Base-by-base conservation (phyloP, 2,113 vertebrate species). In the Osmerus eperlanus region DNA sequence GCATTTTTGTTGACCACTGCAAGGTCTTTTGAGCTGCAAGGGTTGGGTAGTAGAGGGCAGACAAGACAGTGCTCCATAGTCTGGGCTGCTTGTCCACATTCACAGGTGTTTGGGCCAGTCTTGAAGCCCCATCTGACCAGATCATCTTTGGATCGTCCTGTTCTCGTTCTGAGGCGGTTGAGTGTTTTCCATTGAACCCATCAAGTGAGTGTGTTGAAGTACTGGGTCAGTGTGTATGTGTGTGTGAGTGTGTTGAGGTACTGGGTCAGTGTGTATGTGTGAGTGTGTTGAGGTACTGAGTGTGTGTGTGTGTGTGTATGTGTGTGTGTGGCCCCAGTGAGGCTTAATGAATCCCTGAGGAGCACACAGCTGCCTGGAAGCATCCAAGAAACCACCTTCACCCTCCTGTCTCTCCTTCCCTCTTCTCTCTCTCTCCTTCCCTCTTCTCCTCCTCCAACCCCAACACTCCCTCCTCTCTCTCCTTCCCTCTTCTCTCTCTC, bases 311-410 rank as follows among this genome's bases (percentile, higher is more conserved):
- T 47, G 41, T 47, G 32, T 32, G 23, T 23, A 9, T 41, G 8
- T 9, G 36, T 41, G 36, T 47, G 41, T 47, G 41, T 47, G 41
- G 41, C 7, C 41, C 74, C 68, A 6, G 29, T 47, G 77, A 61
- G 59, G 61, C 74, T 56, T 79, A 84, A 83, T 75, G 85, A 86
- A 76, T 73, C 80, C 75, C 84, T 13, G 69, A 71, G 81, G 77
- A 74, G 14, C 58, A 0, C 11, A 69, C 78, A 67, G 74, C 78
- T 75, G 77, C 19, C 8, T 54, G 16, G 56, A 12, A 23, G 55
- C 67, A 16, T 53, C 80, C 73, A 78, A 73, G 58, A 78, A 79
- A 65, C 63, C 77, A 55, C 11, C 61, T 66, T 62, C 71, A 51
- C 72, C 76, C 67, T 69, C 15, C 19, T 19, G 8, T 59, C 19